Conservation (phyloP, 2,113 vertebrate genomes). For the Spheniscus mendiculus region DNA sequence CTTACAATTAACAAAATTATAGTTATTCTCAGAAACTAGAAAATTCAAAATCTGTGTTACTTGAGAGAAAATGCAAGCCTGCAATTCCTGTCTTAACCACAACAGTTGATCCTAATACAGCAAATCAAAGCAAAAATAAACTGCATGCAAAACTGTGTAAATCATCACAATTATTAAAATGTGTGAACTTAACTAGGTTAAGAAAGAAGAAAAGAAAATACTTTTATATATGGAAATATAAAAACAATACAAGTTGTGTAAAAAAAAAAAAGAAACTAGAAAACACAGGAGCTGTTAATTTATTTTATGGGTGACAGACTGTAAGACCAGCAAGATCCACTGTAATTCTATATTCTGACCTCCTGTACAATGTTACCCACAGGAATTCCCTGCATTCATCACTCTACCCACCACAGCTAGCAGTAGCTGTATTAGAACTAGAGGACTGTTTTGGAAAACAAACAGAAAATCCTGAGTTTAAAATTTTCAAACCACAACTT, state of each 20-base stretch:
- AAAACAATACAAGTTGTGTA: background rate
- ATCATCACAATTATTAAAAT: background rate
- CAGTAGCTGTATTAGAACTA: background rate
- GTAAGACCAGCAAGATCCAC: background rate
- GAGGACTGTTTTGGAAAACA: background rate
- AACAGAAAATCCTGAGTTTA: background rate
- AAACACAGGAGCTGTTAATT: background rate
- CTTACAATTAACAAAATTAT: background rate
- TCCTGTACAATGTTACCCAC: background rate
- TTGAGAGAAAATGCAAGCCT: background rate
- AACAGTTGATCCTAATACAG: background rate
- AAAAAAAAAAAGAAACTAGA: background rate
- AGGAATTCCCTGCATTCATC: background rate
- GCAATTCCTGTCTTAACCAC: background rate
- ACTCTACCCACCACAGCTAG: background rate
- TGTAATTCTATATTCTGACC: background rate
- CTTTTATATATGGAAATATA: background rate
- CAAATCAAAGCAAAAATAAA: background rate
- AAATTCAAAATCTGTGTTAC: background rate
- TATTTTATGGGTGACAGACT: background rate
- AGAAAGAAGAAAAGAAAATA: background rate
- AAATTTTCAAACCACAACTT: background rate
- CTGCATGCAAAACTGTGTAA: background rate
- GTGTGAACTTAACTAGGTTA: background rate
- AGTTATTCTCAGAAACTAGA: background rate